Conservation (phyloP, 1,140 invertebrate species). For the Brachionus plicatilis region DNA sequence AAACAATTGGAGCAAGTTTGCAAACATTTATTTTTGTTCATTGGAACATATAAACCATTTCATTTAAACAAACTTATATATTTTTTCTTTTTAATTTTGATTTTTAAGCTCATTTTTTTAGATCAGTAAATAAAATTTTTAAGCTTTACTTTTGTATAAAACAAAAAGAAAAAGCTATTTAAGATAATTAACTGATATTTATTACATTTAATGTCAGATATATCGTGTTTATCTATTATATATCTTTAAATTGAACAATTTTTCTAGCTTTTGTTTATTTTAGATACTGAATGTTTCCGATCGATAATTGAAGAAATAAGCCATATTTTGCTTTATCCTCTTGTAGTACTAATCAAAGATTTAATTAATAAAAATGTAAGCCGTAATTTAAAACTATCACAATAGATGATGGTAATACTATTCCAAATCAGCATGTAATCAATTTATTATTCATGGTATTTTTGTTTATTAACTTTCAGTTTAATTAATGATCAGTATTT, state of each 20-base stretch:
- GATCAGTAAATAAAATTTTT: too few species aligned
- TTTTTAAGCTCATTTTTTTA: too few species aligned
- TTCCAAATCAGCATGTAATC: not conserved
- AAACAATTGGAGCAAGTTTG: not conserved
- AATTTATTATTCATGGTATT: not conserved
- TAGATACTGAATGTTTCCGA: not conserved
- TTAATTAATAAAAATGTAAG: not conserved
- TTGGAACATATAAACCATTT: too few species aligned
- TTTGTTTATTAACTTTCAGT: not conserved
- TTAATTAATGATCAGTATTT: not conserved
- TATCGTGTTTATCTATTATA: not conserved
- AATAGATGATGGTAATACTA: not conserved
- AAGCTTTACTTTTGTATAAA: not conserved
- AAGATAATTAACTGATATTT: not conserved
- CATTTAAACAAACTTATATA: too few species aligned
- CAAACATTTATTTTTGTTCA: not conserved
- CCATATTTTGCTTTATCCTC: not conserved
- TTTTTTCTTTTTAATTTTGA: too few species aligned
- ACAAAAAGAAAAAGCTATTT: not conserved
- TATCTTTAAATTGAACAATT: not conserved
- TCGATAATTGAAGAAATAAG: not conserved
- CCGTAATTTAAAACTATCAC: not conserved
- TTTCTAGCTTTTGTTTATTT: not conserved
- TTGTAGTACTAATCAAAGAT: not conserved
- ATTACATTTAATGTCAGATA: not conserved